These are phyloP conservation scores for Phylloscopus collybita DNA, from an alignment of 2,797 vertebrate species.

Conservation along the genomic window DNA sequence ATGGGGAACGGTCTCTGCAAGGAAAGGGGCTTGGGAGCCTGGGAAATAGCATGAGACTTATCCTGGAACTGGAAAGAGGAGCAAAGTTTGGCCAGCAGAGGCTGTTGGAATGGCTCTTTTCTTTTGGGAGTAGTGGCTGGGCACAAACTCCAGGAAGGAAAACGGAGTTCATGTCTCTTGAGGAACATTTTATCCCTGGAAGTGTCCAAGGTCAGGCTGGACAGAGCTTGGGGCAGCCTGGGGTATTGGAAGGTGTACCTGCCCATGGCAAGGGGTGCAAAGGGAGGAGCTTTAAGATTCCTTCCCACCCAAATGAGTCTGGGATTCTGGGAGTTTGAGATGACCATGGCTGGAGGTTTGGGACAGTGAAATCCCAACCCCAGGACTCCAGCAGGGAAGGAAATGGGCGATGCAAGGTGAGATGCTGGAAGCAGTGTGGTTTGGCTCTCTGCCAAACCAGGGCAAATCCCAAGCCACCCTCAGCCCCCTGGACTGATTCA, in stretches of 20 bases:
- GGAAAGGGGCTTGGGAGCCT: background rate
- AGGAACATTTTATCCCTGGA: background rate
- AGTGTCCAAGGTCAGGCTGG: background rate
- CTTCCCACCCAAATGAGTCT: background rate
- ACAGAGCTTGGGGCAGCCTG: background rate
- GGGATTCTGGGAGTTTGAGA: background rate
- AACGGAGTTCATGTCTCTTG: background rate
- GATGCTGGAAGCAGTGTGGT: background rate
- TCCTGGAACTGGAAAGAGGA: background rate
- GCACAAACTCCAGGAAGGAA: background rate
- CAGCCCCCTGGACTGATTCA: background rate
- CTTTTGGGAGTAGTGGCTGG: background rate
- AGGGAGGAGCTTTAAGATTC: background rate
- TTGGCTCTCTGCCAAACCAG: background rate
- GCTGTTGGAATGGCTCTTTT: background rate
- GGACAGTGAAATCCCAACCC: fast-evolving
- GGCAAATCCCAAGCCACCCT: background rate
- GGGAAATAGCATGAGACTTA: background rate
- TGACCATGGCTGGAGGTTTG: background rate
- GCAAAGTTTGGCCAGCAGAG: background rate
- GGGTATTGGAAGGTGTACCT: background rate
- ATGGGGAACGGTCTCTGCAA: background rate
- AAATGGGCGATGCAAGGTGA: background rate
- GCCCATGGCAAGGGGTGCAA: background rate
- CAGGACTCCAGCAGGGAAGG: background rate